phyloP scores from a whole-genome alignment of 2,113 vertebrate genomes.

The Penelope pileata region DNA sequence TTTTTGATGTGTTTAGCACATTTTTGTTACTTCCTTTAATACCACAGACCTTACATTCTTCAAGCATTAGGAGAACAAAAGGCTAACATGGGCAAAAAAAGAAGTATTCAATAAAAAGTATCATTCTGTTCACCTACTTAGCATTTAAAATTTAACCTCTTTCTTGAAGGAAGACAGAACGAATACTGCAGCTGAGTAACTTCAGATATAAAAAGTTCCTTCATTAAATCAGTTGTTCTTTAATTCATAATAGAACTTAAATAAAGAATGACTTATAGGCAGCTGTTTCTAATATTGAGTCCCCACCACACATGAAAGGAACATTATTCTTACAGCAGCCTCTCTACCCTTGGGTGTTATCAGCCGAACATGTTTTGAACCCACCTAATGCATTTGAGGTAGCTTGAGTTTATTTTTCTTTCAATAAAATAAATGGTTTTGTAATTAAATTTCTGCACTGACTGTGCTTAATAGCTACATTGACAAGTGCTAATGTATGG shows the following conservation, averaged over 20 bases:
- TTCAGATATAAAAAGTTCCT: constrained; percentile 84
- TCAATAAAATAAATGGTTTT: constrained; percentile 97
- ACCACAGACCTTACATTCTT: constrained; percentile 71
- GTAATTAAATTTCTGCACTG: constrained; percentile 94
- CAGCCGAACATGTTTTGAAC: constrained; percentile 91
- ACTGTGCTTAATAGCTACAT: constrained; percentile 92
- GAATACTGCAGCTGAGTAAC: constrained; percentile 77
- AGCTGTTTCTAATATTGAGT: constrained; percentile 92
- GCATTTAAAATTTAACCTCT: constrained; percentile 75
- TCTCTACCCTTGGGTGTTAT: constrained; percentile 93
- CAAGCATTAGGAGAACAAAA: constrained; percentile 75
- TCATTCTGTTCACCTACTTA: constrained; percentile 69
- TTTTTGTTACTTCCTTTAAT: constrained; percentile 83
- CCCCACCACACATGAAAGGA: constrained; percentile 85
- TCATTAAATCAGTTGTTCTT: constrained; percentile 91
- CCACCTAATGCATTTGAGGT: constrained; percentile 94
- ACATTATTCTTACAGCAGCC: constrained; percentile 88
- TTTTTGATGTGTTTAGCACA: constrained; percentile 84
- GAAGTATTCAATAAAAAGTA: constrained; percentile 36
- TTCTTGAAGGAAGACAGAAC: constrained; percentile 59
- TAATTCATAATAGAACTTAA: constrained; percentile 92
- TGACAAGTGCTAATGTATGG: constrained; percentile 98
- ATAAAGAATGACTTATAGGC: constrained; percentile 89
- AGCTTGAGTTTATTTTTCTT: constrained; percentile 98
- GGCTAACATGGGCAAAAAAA: constrained; percentile 42